Base-by-base conservation (phyloP, 2,888 invertebrate genomes). In the Athalia cordata region DNA sequence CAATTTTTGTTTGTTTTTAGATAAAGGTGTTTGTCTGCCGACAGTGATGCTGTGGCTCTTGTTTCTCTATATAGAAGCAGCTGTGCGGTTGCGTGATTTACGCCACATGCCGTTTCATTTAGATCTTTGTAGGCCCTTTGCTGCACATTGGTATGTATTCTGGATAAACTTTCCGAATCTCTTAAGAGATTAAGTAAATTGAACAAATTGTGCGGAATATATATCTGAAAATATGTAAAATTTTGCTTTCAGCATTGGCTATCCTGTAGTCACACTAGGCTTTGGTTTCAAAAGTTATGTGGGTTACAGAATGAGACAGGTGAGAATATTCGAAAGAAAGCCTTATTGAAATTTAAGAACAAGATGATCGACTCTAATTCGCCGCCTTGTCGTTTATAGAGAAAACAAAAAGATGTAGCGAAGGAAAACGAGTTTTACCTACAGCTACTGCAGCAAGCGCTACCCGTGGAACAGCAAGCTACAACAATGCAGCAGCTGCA, bases 361-460 rank as follows among this genome's bases (percentile, higher is more conserved):
- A 29, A 29, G 29, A 29, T 2, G 29, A 29, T 29, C 29, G 2
- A 29, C 29, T 29, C 57, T 57, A 55, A 72, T 52, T 68, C 55
- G 62, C 74, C 72, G 77, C 68, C 77, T 82, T 78, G 82, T 29
- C 29, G 29, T 80, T 88, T 88, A 79, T 93, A 96, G 93, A 94
- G 97, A 83, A 95, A 96, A 89, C 98, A 98, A 91, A 94, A 95
- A 87, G 97, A 97, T 90, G 98, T 99, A 85, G 95, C 97, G 82
- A 96, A 96, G 91, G 97, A 97, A 91, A 98, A 98, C 92, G 96
- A 97, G 91, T 97, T 98, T 92, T 98, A 98, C 91, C 94, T 96
- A 92, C 96, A 97, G 91, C 92, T 98, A 85, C 92, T 98, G 92
- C 95, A 96, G 87, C 96, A 98, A 91, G 98, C 98, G 85, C 91